phyloP scores from a whole-genome alignment of 2,888 invertebrate genomes.

The Melanchra persicariae region DNA sequence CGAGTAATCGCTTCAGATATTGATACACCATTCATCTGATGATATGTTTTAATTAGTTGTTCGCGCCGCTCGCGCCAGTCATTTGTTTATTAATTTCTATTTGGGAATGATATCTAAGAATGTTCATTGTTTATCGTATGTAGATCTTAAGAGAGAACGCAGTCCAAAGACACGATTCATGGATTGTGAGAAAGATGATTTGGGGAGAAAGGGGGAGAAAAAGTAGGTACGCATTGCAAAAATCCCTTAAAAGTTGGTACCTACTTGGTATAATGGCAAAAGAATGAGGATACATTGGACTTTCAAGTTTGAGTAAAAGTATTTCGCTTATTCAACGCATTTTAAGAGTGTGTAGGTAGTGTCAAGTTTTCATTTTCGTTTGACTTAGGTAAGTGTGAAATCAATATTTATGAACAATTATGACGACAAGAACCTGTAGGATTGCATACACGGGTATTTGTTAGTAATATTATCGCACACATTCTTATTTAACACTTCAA shows the following conservation, averaged over 20 bases:
- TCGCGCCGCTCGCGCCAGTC: conserved; percentile 60
- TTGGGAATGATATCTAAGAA: conserved; percentile 56
- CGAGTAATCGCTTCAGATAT: conserved; percentile 78
- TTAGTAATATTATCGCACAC: conserved; percentile 34
- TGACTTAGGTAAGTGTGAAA: conserved; percentile 13
- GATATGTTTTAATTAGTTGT: conserved; percentile 69
- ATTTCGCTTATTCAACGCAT: neutral
- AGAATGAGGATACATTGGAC: too few species aligned
- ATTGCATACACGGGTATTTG: conserved; percentile 25
- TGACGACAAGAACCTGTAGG: neutral
- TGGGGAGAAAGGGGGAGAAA: too few species aligned
- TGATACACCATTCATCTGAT: conserved; percentile 70
- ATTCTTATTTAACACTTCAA: conserved; percentile 44
- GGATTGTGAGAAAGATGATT: neutral
- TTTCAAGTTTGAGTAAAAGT: too few species aligned
- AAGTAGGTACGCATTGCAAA: too few species aligned
- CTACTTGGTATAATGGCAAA: too few species aligned
- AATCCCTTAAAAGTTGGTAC: too few species aligned
- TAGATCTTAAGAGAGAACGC: neutral
- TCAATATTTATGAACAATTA: conserved; percentile 38
- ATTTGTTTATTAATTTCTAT: conserved; percentile 58
- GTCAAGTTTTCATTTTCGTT: neutral
- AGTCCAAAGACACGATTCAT: neutral
- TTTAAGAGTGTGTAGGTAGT: too few species aligned
- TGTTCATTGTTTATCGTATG: conserved; percentile 59